Evolutionary conservation across 1,140 invertebrate species (phyloP), one percentile per base, ranked within the genome.

Genomic region (Charaxes varanes): DNA sequence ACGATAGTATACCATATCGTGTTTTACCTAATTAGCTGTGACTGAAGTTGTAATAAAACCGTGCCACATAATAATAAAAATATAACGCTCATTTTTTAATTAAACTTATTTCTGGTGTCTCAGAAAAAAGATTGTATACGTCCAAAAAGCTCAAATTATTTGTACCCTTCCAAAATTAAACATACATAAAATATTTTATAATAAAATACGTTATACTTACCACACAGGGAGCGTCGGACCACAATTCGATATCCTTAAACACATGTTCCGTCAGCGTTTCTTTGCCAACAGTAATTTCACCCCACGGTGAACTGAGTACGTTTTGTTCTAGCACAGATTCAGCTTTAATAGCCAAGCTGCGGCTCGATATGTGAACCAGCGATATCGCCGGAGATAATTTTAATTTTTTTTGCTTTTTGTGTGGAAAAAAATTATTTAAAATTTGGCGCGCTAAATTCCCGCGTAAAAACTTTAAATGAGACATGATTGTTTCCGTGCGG

Each of bases 221-320:
- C 48, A 87, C 81, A 36, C 84, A 84, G 3, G 87, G 85, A 41
- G 82, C 69, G 41, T 88, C 85, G 2, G 66, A 60, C 77, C 81
- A 87, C 37, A 77, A 49, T 26, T 86, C 81, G 13, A 80, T 40
- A 40, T 87, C 77, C 40, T 72, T 71, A 64, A 86, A 88, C 16
- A 88, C 62, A 62, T 74, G 80, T 15, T 88, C 80, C 12, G 85
- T 83, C 10, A 89, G 54, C 28, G 84, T 80, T 53, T 85, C 62
- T 10, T 85, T 84, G 1, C 84, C 82, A 17, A 85, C 66, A 47
- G 71, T 56, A 13, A 86, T 77, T 54, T 85, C 68, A 51, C 84
- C 84, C 50, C 76, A 86, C 6, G 84, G 83, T 2, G 86, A 87
- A 35, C 56, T 72, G 23, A 85, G 48, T 28, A 58, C 52, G 42